Evolutionary conservation across 2,113 vertebrate species (phyloP).

Genomic region (Lonchura striata): DNA sequence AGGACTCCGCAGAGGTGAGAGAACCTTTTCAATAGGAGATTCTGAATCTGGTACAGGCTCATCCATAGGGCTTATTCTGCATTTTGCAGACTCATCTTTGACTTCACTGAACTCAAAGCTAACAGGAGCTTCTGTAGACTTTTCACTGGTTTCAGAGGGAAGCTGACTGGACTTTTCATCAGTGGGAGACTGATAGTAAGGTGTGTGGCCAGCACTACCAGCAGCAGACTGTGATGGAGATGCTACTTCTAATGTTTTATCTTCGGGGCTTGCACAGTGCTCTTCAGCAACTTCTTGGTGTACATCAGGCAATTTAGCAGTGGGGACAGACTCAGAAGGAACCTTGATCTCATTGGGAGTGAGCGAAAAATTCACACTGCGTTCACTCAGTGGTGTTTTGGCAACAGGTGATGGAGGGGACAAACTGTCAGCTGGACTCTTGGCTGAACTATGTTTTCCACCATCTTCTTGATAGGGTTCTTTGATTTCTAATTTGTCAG

Average conservation of each 20-base stretch:
- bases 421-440: conserved; percentile 71
- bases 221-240: conserved; percentile 87
- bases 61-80: conserved; percentile 85
- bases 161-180: conserved; percentile 85
- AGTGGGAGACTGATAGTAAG: conserved; percentile 95
- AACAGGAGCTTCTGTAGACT: conserved; percentile 50
- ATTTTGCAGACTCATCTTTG: conserved; percentile 81
- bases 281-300: conserved; percentile 71
- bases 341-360: conserved; percentile 80
- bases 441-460: conserved; percentile 62
- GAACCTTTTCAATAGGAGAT: conserved; percentile 79
- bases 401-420: conserved; percentile 80
- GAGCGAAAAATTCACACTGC: conserved; percentile 83
- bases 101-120: conserved; percentile 84
- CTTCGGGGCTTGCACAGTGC: conserved; percentile 85
- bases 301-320: conserved; percentile 64
- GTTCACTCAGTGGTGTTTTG: conserved; percentile 87
- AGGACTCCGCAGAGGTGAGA: conserved; percentile 79
- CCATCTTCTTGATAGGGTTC: conserved; percentile 50
- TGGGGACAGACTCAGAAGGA: conserved; percentile 76
- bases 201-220: conserved; percentile 92
- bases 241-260: conserved; percentile 89
- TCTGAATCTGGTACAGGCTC: conserved; percentile 81
- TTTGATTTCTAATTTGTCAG: conserved; percentile 59
- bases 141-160: conserved; percentile 69